Evolutionary conservation across 30 jellyfish, hydroid and myxozoan genomes (phyloP).

Genomic region (Turritopsis dohrnii): DNA sequence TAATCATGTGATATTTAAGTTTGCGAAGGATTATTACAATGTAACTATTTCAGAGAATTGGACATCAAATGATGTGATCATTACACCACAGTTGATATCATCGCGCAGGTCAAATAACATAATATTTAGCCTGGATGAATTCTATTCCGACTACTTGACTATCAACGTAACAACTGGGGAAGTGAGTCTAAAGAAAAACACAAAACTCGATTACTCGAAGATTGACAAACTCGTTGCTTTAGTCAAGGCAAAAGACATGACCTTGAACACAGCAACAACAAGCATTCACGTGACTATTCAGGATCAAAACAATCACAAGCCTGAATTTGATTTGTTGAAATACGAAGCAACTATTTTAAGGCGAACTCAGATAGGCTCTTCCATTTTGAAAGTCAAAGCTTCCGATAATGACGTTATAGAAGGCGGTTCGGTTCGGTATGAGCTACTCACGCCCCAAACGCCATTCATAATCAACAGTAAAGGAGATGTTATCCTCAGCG

Average conservation of each 20-base stretch:
- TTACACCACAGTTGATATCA: not conserved
- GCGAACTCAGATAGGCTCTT: conserved; percentile 26
- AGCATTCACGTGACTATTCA: not conserved
- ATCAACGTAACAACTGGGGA: not conserved
- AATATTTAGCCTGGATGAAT: not conserved
- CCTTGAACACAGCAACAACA: not conserved
- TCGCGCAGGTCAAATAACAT: not conserved
- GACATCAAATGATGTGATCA: not conserved
- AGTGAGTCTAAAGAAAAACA: not conserved
- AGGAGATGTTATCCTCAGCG: not conserved
- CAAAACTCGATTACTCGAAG: not conserved
- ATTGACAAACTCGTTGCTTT: not conserved
- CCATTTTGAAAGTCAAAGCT: conserved; percentile 59
- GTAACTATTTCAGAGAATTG: not conserved
- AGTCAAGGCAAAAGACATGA: not conserved
- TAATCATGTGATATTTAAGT: not conserved
- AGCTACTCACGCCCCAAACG: not conserved
- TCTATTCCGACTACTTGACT: not conserved
- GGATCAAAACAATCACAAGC: not conserved
- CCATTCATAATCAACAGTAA: not conserved
- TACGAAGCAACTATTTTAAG: conserved; percentile 38
- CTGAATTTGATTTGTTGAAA: conserved; percentile 38
- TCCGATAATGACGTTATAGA: conserved; percentile 41
- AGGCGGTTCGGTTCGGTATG: not conserved
- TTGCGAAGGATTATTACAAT: not conserved